A percentile compares a stretch with the other conserved stretches of the same genome.
Evolutionary conservation across 2,888 invertebrate genomes (phyloP).

Genomic region (Siphlonurus alternatus): DNA sequence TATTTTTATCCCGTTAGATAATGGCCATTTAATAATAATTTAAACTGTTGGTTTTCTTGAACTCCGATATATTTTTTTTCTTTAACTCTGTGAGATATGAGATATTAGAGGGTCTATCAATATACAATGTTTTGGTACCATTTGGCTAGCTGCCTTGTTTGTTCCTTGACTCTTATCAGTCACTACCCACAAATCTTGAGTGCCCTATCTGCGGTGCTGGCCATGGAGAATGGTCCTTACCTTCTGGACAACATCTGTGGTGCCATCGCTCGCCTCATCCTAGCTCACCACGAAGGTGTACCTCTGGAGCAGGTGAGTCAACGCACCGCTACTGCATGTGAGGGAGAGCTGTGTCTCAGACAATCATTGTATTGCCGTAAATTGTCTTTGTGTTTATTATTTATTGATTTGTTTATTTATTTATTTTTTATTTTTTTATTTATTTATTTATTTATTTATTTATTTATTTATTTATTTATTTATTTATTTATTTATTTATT

Average conservation of each 20-base stretch:
- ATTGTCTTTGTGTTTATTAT: not conserved
- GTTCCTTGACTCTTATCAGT: slow-evolving; percentile 25
- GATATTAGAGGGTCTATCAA: too few relatives aligned
- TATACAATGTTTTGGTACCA: too few relatives aligned
- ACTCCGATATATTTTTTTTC: too few relatives aligned
- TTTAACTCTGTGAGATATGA: too few relatives aligned
- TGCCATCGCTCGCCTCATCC: slow-evolving; percentile 54
- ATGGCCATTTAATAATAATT: too few relatives aligned
- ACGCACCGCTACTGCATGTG: not conserved
- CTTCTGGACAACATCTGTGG: slow-evolving; percentile 61
- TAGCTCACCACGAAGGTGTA: slow-evolving; percentile 40
- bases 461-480: slow-evolving; percentile 6
- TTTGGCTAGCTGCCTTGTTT: too few relatives aligned
- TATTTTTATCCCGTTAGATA: not conserved
- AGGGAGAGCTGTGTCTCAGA: not conserved
- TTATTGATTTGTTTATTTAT: slow-evolving; percentile 10
- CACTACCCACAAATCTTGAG: slow-evolving; percentile 47
- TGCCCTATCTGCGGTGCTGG: slow-evolving; percentile 45
- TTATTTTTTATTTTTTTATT: slow-evolving; percentile 5
- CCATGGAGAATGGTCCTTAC: slow-evolving; percentile 34
- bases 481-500: too few relatives aligned
- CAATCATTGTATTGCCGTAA: not conserved
- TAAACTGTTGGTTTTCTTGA: too few relatives aligned
- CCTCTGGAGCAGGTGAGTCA: slow-evolving; percentile 53
- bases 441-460: slow-evolving; percentile 4